A percentile compares a stretch with the other conserved stretches of the same genome.
phyloP scores from a whole-genome alignment of 2,888 invertebrate genomes.

The Leptinotarsa tumamoca region DNA sequence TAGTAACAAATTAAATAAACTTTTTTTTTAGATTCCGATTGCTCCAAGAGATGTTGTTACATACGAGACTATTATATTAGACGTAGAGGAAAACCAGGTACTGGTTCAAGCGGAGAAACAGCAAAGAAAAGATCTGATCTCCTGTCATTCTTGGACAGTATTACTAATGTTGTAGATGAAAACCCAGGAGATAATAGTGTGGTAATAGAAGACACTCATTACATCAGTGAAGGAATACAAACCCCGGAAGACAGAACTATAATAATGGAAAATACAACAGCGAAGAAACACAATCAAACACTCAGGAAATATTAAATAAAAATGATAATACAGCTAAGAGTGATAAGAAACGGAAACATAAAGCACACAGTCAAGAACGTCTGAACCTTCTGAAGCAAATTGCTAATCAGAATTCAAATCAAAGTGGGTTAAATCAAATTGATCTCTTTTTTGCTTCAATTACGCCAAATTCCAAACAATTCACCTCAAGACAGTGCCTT shows the following conservation, averaged over 20 bases:
- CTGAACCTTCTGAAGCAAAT: constrained; percentile 13
- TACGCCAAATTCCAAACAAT: too few species aligned
- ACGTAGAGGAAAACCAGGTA: constrained; percentile 55
- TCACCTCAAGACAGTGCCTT: too few species aligned
- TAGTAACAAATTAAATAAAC: too few species aligned
- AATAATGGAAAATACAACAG: not conserved
- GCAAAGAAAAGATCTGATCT: constrained; percentile 52
- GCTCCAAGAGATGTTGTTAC: constrained; percentile 38
- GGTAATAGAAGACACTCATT: not conserved
- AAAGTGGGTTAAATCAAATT: constrained; percentile 7
- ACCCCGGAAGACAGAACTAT: not conserved
- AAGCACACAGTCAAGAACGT: constrained; percentile 15
- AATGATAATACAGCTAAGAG: not conserved
- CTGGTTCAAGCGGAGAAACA: constrained; percentile 54
- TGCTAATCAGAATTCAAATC: constrained; percentile 17
- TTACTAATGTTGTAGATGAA: not conserved
- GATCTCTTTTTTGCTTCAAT: constrained; percentile 22
- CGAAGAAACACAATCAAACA: not conserved
- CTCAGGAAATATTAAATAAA: too few species aligned
- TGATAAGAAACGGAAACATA: constrained; percentile 7
- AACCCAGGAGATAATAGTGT: not conserved
- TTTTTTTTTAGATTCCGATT: too few species aligned
- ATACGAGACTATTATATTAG: constrained; percentile 59
- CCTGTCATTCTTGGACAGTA: constrained; percentile 42
- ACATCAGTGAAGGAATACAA: too few species aligned